Conservation (phyloP, 1,140 invertebrate genomes). For the Gryon sp. region DNA sequence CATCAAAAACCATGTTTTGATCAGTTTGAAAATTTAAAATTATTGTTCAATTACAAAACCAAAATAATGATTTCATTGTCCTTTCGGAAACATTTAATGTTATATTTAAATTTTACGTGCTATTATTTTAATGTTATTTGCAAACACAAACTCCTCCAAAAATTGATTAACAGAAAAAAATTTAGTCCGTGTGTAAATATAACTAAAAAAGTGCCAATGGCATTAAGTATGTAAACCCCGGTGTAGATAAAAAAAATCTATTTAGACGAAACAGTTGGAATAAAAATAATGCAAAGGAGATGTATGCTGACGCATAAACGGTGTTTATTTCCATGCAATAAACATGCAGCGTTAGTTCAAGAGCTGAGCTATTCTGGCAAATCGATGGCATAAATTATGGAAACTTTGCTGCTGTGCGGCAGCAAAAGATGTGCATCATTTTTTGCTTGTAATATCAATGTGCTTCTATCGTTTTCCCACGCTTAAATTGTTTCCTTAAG, state of each 20-base stretch:
- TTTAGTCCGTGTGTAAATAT: not conserved
- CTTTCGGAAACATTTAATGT: no score
- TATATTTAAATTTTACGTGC: no score
- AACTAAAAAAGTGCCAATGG: not conserved
- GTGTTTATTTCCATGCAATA: slow-evolving; percentile 56
- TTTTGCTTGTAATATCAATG: slow-evolving; percentile 51
- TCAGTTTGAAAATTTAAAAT: no score
- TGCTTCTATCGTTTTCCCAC: slow-evolving; percentile 7
- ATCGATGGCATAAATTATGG: slow-evolving; percentile 60
- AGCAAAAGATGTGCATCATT: slow-evolving; percentile 43
- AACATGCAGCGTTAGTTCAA: slow-evolving; percentile 40
- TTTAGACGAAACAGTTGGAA: slow-evolving; percentile 35
- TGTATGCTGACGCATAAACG: slow-evolving; percentile 44
- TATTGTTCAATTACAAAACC: no score
- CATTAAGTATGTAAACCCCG: slow-evolving; percentile 3
- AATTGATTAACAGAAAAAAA: not conserved
- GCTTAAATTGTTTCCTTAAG: slow-evolving; percentile 49
- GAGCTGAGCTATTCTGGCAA: slow-evolving; percentile 34
- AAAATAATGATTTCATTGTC: no score
- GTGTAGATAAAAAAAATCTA: slow-evolving; percentile 22
- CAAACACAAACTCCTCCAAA: no score
- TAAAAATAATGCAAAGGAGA: slow-evolving; percentile 42
- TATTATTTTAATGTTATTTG: no score
- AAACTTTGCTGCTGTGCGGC: slow-evolving; percentile 6
- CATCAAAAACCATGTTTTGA: no score